Evolutionary conservation across 2,888 invertebrate species (phyloP), one percentile per base, ranked within the genome.

Genomic region (Cheilosia urbana): DNA sequence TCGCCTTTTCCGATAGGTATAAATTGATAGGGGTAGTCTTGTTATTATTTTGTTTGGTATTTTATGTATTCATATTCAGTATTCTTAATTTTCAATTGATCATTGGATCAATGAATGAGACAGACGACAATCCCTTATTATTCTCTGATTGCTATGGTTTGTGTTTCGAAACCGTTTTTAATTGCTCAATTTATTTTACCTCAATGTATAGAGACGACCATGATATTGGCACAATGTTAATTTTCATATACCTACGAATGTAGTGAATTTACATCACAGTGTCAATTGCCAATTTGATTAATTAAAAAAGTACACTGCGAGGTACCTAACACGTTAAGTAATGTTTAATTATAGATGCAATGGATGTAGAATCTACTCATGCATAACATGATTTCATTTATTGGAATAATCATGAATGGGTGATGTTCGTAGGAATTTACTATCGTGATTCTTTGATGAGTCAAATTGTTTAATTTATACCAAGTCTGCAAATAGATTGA

Each of bases 271-370:
- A 45, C 76, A 82, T 66, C 76, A 65, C 60, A n/a, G 2, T 68
- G 47, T 53, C 71, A 72, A 77, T 82, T 72, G 66, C 5, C 53
- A 77, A 77, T 77, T 72, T 60, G 37, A 77, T 62, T 72, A 72
- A 72, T 77, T 72, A 77, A 71, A 58, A 58, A 55, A 49, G n/a
- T 62, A 63, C 55, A 63, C 21, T 34, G 53, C 45, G 42, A n/a
- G 24, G 47, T 57, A 37, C 37, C 37, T 37, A 63, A 63, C 53
- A 73, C 17, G 65, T 68, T 60, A 53, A 42, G 30, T 53, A 60
- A 77, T 53, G 15, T 58, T 34, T 34, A 68, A 30, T 53, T 68
- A 45, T 68, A 60, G 17, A 66, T 78, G 51, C 72, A 27, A 73
- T 72, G 63, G 5, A n/a, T 51, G 53, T 49, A 79, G 34, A 24